These are phyloP conservation scores for Temnothorax rugatulus DNA, from an alignment of 2,888 invertebrate genomes.

Conservation along the genomic window DNA sequence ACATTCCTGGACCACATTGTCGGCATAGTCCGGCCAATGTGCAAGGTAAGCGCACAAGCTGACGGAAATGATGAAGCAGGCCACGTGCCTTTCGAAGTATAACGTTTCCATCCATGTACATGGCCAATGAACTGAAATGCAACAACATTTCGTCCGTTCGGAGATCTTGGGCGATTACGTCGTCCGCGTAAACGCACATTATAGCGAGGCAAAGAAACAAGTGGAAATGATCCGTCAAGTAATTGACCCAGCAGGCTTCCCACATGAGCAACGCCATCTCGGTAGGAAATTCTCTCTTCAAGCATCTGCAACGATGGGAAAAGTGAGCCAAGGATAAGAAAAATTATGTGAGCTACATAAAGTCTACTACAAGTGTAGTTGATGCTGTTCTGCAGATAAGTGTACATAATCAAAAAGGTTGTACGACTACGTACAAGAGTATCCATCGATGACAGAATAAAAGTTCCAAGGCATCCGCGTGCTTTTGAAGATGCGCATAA, in stretches of 20 bases:
- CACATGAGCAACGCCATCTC: conserved; percentile 96
- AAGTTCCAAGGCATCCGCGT: conserved; percentile 95
- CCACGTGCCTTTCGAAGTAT: conserved; percentile 97
- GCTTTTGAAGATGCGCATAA: conserved; percentile 93
- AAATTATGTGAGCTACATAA: no score
- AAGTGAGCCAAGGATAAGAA: neutral
- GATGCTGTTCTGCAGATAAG: no score
- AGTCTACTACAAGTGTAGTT: no score
- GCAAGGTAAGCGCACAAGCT: conserved; percentile 95
- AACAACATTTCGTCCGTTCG: conserved; percentile 97
- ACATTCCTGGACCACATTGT: conserved; percentile 96
- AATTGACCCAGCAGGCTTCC: conserved; percentile 99
- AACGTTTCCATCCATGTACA: conserved; percentile 98
- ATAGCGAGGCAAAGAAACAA: conserved; percentile 97
- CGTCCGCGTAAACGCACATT: conserved; percentile 96
- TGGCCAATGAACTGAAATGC: conserved; percentile 97
- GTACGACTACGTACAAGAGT: conserved; percentile 89
- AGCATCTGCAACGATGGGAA: conserved; percentile 89
- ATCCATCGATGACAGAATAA: conserved; percentile 99
- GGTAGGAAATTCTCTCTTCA: conserved; percentile 97
- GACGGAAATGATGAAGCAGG: conserved; percentile 96
- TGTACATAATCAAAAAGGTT: no score
- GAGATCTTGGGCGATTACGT: conserved; percentile 96
- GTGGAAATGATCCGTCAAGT: conserved; percentile 98
- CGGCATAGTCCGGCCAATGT: conserved; percentile 95